phyloP scores from a whole-genome alignment of 2,797 vertebrate species.

The Nannoperca obscura region DNA sequence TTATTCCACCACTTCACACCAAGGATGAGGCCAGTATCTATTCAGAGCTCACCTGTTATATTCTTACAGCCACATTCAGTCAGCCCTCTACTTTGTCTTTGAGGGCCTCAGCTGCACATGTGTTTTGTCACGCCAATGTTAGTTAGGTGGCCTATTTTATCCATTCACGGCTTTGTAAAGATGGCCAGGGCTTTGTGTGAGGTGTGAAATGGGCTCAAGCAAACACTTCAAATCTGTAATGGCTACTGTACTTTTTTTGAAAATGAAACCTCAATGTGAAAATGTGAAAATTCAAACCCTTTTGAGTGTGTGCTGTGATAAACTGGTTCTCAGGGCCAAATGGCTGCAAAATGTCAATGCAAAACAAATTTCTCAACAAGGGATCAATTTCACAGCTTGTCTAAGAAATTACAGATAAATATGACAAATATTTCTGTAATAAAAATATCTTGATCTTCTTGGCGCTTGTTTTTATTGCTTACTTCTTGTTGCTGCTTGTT shows the following conservation, averaged over 20 bases:
- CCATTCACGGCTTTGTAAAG: constrained; percentile 40
- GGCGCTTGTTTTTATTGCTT: constrained; percentile 2
- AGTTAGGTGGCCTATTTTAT: constrained; percentile 29
- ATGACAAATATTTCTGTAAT: constrained; percentile 12
- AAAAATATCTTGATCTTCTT: constrained; percentile 23
- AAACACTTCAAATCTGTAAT: constrained; percentile 44
- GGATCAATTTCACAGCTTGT: constrained; percentile 49
- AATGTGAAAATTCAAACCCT: constrained; percentile 37
- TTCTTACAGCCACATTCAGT: constrained; percentile 16
- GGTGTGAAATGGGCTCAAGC: constrained; percentile 50
- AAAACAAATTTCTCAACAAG: constrained; percentile 49
- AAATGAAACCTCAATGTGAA: constrained; percentile 30
- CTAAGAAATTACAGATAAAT: constrained; percentile 36
- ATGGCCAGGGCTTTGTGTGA: constrained; percentile 27
- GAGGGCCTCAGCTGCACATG: constrained; percentile 12
- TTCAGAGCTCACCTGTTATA: constrained; percentile 17
- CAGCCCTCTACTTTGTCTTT: constrained; percentile 27
- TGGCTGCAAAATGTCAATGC: constrained; percentile 30
- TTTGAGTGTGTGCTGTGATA: neutral
- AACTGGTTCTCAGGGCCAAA: constrained; percentile 8
- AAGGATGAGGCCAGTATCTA: constrained; percentile 1
- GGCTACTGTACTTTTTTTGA: constrained; percentile 27
- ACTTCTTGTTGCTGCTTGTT: neutral
- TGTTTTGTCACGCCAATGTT: constrained; percentile 30
- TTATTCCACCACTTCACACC: constrained; percentile 8